Percentiles rank a stretch among this genome's conserved stretches.
These are phyloP conservation scores for Scotopteryx bipunctaria DNA, from an alignment of 2,888 invertebrate genomes.

Conservation along the genomic window DNA sequence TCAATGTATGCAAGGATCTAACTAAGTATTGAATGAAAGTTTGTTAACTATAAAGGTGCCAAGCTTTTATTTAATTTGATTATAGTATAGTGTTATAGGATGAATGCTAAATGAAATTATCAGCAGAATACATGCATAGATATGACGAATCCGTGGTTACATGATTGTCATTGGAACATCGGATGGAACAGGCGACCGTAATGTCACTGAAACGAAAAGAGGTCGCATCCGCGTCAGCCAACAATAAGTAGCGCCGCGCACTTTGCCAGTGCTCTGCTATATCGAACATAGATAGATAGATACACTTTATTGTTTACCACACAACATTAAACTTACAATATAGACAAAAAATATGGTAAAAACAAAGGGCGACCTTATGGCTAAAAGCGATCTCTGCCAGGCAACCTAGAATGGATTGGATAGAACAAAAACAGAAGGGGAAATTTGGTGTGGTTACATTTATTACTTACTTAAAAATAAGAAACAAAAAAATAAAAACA, in stretches of 20 bases:
- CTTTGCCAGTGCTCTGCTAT: conserved; percentile 58
- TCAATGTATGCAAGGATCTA: neutral
- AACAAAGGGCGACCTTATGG: no score
- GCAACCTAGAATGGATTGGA: no score
- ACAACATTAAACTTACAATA: no score
- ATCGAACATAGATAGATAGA: no score
- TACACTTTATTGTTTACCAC: no score
- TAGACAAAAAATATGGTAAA: no score
- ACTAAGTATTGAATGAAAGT: neutral
- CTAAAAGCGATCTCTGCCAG: no score
- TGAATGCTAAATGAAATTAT: neutral
- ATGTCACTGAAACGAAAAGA: conserved; percentile 78
- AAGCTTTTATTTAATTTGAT: neutral
- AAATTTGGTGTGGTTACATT: no score
- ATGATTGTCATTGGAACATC: no score
- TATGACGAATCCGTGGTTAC: conserved; percentile 1
- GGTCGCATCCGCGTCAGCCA: conserved; percentile 72
- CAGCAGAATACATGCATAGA: neutral
- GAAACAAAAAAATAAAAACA: no score
- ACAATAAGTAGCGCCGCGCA: conserved; percentile 58
- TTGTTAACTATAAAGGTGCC: neutral
- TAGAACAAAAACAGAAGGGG: no score
- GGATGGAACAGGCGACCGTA: conserved; percentile 49
- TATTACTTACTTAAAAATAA: no score
- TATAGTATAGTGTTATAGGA: neutral